Evolutionary conservation across 2,797 vertebrate species (phyloP).

Genomic region (Psittacula derbiana): DNA sequence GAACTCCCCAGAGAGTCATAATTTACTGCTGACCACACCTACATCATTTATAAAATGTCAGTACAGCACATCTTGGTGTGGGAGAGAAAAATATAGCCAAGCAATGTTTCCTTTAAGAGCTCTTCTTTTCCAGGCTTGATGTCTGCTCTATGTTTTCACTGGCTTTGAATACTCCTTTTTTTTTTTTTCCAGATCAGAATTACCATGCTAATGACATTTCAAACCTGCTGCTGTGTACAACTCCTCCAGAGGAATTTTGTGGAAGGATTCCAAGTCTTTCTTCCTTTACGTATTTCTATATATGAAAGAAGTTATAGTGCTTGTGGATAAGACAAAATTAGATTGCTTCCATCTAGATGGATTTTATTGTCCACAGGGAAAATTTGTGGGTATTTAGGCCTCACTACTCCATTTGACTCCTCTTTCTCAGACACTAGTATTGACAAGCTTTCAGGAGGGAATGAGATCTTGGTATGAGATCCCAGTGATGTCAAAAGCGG

Average conservation of each 20-base stretch:
- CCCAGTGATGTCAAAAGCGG: not conserved
- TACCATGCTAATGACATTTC: not conserved
- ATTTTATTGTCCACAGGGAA: not conserved
- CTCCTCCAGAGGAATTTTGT: slow-evolving; percentile 10
- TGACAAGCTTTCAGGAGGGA: not conserved
- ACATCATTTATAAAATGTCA: slow-evolving; percentile 23
- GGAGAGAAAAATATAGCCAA: slow-evolving; percentile 1
- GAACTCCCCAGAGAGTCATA: slow-evolving; percentile 28
- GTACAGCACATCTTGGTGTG: slow-evolving; percentile 1
- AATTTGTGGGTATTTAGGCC: not conserved
- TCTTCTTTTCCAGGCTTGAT: not conserved
- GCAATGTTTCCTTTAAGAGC: not conserved
- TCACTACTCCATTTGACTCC: not conserved
- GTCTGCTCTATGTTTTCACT: not conserved
- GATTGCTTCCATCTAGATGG: not conserved
- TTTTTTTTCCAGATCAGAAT: slow-evolving; percentile 2
- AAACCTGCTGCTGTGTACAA: slow-evolving; percentile 14
- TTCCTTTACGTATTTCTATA: not conserved
- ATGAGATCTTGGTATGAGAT: not conserved
- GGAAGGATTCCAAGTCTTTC: slow-evolving; percentile 15
- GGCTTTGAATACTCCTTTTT: not conserved
- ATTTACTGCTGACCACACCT: slow-evolving; percentile 45
- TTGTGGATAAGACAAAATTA: not conserved
- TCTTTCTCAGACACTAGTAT: not conserved
- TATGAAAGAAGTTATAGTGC: not conserved